Conservation (phyloP, 53 echinoderm and acorn worm genomes). For the Patiria pectinifera region DNA sequence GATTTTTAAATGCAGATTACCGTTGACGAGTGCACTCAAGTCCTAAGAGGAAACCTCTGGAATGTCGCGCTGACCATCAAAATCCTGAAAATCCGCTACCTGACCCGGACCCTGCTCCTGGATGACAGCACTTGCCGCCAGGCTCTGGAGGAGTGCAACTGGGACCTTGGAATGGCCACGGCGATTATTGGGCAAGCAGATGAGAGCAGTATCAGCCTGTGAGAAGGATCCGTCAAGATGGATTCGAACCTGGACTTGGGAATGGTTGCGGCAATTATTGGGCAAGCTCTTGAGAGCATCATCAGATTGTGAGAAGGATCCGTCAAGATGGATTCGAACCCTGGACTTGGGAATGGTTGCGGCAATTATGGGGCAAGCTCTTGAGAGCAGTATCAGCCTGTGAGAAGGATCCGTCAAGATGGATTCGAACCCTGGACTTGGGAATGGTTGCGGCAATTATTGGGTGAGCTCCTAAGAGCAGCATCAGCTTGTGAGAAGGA, state of each 20-base stretch:
- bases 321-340: neutral
- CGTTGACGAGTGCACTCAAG: constrained; percentile 47
- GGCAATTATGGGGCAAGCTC: constrained; percentile 11
- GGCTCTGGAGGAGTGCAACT: constrained; percentile 55
- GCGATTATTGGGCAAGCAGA: constrained; percentile 21
- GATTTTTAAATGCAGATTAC: constrained; percentile 20
- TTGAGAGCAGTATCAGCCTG: constrained; percentile 53
- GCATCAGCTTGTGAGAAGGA: constrained; percentile 45
- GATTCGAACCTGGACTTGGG: too few relatives aligned
- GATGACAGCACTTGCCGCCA: constrained; percentile 54
- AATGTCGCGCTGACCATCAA: constrained; percentile 26
- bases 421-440: neutral
- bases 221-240: neutral
- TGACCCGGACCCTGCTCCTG: constrained; percentile 30
- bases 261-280: constrained; percentile 28
- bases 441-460: constrained; percentile 25
- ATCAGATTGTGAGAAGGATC: constrained; percentile 37
- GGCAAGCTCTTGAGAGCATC: constrained; percentile 28
- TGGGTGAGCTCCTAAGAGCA: constrained; percentile 12
- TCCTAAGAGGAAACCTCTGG: constrained; percentile 49
- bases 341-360: constrained; percentile 31
- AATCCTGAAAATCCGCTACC: constrained; percentile 46
- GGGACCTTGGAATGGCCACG: constrained; percentile 49
- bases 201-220: constrained; percentile 59
- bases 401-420: neutral